Base-by-base conservation (phyloP, 2,797 vertebrate species). In the Pangasius mekongensis region DNA sequence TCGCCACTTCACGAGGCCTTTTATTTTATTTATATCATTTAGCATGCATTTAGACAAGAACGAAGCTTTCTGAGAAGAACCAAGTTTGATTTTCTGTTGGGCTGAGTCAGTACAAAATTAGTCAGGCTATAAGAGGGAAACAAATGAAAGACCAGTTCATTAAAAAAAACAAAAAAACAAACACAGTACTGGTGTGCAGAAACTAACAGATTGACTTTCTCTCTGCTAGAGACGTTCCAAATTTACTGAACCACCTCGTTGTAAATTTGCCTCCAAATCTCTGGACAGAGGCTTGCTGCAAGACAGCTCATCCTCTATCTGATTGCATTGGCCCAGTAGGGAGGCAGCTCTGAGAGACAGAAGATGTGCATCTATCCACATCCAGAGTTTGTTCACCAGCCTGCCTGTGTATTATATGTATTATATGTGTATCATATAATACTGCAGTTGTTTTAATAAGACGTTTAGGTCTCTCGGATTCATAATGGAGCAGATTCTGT, bases 1-100 rank as follows among this genome's bases (percentile, higher is more conserved):
- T 10, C 62, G 36, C 87, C 43, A 27, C 14, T 81, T 60, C 7
- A 16, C 2, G 3, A 47, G 30, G 36, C 10, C 18, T 27, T 27
- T 64, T 77, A 22, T 77, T 86, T 80, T 52, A 78, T 80, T 88
- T 60, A 18, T 73, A 43, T 47, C 47, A 56, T 78, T 54, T 85
- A 56, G 24, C 33, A 58, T 85, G 69, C 33, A 24, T 84, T 88
- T 85, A 33, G 36, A 47, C 62, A 24, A 20, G n/a, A 67, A 47
- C 49, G 20, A 81, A 85, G 3, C 54, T 67, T 52, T 5, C 8
- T 16, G 54, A 81, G 54, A 33, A 56, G 54, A 56, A 18, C 54
- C 49, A 47, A 5, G 36, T 49, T 71, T 27, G n/a, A 52, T 47
- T 62, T 73, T 74, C 76, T 82, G 83, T 76, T 81, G 18, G 36